Conservation (phyloP, 2,113 vertebrate species). For the Bettongia penicillata region DNA sequence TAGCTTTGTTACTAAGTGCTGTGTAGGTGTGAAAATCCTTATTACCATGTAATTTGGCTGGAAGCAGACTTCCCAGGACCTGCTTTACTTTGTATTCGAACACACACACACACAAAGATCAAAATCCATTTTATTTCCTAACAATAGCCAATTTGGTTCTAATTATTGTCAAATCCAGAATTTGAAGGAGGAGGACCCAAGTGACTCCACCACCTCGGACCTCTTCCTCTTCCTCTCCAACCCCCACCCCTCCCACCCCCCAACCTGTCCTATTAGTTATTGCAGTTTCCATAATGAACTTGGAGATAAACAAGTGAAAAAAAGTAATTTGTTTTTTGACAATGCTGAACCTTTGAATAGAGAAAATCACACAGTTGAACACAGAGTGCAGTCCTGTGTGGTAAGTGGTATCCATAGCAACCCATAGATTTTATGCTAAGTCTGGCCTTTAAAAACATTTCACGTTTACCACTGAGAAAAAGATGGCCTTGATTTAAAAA, state of each 20-base stretch:
- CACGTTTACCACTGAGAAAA: slow-evolving; percentile 90
- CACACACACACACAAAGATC: slow-evolving; percentile 79
- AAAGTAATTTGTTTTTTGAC: slow-evolving; percentile 89
- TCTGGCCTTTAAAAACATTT: slow-evolving; percentile 93
- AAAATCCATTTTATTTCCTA: slow-evolving; percentile 85
- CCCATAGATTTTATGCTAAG: slow-evolving; percentile 92
- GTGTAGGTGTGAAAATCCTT: slow-evolving; percentile 85
- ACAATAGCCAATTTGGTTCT: slow-evolving; percentile 85
- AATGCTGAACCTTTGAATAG: slow-evolving; percentile 88
- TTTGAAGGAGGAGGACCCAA: slow-evolving; percentile 72
- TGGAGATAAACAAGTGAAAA: slow-evolving; percentile 85
- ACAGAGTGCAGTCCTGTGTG: slow-evolving; percentile 88
- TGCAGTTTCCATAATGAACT: slow-evolving; percentile 86
- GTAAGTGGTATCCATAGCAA: slow-evolving; percentile 91
- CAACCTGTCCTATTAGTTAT: slow-evolving; percentile 79
- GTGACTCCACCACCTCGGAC: slow-evolving; percentile 75
- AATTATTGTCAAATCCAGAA: slow-evolving; percentile 82
- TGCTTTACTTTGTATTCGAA: slow-evolving; percentile 84
- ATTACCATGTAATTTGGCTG: slow-evolving; percentile 86
- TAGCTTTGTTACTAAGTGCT: slow-evolving; percentile 81
- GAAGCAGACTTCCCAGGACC: slow-evolving; percentile 83
- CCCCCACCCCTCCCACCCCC: neutral
- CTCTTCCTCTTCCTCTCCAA: neutral
- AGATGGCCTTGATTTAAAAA: slow-evolving; percentile 92
- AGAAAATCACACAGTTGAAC: slow-evolving; percentile 88